Percentiles rank a stretch among this genome's conserved stretches.
Conservation (phyloP, 2,113 vertebrate genomes). For the Caranx melampygus region DNA sequence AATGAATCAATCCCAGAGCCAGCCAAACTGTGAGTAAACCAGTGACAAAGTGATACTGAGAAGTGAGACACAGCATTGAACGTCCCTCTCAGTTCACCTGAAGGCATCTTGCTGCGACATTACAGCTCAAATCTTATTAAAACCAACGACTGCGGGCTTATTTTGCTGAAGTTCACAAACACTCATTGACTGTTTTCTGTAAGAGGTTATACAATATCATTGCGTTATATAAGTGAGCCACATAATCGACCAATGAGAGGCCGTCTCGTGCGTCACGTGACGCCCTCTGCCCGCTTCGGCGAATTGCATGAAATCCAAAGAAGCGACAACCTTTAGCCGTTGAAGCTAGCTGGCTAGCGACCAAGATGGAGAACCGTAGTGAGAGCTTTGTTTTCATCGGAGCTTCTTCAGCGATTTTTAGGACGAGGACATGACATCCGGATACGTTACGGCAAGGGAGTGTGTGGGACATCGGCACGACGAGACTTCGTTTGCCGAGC, state of each 20-base stretch:
- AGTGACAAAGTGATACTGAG: background rate
- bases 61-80: background rate
- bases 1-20: conserved; percentile 18
- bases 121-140: background rate
- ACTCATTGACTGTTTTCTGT: background rate
- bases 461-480: background rate
- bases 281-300: conserved; percentile 8
- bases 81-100: background rate
- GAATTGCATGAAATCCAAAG: conserved; percentile 34
- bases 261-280: conserved; percentile 50
- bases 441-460: background rate
- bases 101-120: background rate
- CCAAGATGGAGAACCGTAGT: conserved; percentile 1
- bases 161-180: background rate
- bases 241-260: conserved; percentile 62
- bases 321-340: conserved; percentile 47
- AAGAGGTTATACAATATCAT: conserved; percentile 77
- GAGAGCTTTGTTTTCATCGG: background rate
- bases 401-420: background rate
- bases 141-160: background rate
- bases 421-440: background rate
- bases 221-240: conserved; percentile 84
- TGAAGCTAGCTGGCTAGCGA: conserved; percentile 54
- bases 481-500: conserved; percentile 8
- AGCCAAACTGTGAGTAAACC: background rate